These are phyloP conservation scores for Rhipidura dahli DNA, from an alignment of 2,113 vertebrate species.

Conservation along the genomic window DNA sequence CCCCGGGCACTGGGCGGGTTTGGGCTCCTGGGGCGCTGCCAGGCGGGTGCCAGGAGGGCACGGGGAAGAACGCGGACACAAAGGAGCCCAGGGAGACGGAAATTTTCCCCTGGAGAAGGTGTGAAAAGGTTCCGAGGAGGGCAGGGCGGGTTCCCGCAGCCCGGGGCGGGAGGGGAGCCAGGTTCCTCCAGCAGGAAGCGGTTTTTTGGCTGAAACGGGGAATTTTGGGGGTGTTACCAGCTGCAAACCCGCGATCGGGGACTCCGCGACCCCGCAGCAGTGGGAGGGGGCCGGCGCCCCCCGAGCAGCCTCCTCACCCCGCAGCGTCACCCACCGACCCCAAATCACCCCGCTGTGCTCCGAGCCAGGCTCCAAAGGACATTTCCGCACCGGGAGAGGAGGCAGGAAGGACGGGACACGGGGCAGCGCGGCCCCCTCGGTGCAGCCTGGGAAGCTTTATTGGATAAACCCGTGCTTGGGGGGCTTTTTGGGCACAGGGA, in stretches of 20 bases:
- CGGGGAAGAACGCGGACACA: neutral
- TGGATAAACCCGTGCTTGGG: neutral
- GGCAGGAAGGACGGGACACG: neutral
- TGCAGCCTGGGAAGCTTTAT: neutral
- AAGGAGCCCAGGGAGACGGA: neutral
- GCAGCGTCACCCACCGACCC: neutral
- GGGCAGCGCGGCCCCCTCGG: neutral
- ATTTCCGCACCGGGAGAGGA: accelerated
- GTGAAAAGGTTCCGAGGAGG: neutral
- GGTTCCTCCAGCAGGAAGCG: too few relatives aligned
- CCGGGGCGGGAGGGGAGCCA: neutral
- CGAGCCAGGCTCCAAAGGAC: too few relatives aligned
- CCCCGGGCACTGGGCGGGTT: neutral
- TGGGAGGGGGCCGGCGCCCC: neutral
- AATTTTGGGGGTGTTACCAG: accelerated
- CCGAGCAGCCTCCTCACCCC: neutral
- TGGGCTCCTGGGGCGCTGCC: neutral
- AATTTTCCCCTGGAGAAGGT: neutral
- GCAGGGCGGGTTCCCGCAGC: neutral
- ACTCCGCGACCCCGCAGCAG: neutral
- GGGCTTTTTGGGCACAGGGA: neutral
- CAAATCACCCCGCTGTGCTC: neutral
- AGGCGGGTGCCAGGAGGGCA: neutral
- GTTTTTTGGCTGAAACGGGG: too few relatives aligned
- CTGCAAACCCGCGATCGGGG: neutral